Percentiles rank a stretch among this genome's conserved stretches.
Conservation (phyloP, 2,113 vertebrate genomes). For the Mesembrinibis cayennensis region DNA sequence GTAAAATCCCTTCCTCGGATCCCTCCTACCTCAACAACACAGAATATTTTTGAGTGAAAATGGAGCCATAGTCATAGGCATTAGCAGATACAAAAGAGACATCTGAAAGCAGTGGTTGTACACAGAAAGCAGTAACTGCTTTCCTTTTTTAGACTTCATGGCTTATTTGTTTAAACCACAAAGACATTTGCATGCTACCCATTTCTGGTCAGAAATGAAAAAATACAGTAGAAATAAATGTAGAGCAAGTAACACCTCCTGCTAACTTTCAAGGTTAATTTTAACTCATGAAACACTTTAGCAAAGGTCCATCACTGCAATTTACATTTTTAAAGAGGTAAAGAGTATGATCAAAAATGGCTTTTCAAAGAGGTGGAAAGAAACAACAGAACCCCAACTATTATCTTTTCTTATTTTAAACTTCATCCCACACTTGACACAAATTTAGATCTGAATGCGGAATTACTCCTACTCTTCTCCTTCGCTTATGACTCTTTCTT, state of each 20-base stretch:
- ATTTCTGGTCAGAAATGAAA: neutral
- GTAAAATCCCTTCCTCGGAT: neutral
- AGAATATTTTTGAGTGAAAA: neutral
- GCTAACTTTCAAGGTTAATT: slow-evolving; percentile 4
- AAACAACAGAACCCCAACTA: slow-evolving; percentile 44
- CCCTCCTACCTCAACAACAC: neutral
- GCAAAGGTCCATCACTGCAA: neutral
- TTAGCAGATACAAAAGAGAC: neutral
- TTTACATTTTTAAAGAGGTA: neutral
- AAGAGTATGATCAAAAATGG: neutral
- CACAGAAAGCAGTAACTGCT: slow-evolving; percentile 42
- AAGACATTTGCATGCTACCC: slow-evolving; percentile 31
- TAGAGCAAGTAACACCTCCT: neutral
- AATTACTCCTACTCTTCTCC: slow-evolving; percentile 59
- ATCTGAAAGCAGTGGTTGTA: slow-evolving; percentile 25
- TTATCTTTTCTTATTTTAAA: slow-evolving; percentile 61
- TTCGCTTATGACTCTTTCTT: slow-evolving; percentile 31
- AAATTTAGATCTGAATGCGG: slow-evolving; percentile 51
- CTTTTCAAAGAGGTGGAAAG: slow-evolving; percentile 30
- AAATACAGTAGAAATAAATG: neutral
- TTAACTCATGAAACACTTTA: slow-evolving; percentile 9
- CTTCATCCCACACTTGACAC: slow-evolving; percentile 50
- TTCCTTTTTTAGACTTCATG: slow-evolving; percentile 39
- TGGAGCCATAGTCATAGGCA: neutral
- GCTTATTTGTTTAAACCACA: slow-evolving; percentile 59